Conservation (phyloP, 2,888 invertebrate species). For the Yponomeuta sedellus region DNA sequence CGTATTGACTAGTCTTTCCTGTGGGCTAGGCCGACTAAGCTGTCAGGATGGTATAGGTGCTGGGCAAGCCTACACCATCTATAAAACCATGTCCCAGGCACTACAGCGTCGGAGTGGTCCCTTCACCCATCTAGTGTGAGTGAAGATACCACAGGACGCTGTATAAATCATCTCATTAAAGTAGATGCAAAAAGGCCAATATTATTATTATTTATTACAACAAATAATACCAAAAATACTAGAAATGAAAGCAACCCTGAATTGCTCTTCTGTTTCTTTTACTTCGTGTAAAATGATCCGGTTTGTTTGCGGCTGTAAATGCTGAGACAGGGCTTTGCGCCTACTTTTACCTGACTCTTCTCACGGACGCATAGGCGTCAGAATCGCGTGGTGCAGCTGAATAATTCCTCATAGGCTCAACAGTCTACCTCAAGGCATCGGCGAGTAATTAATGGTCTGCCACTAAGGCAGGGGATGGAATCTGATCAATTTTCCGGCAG, state of each 20-base stretch:
- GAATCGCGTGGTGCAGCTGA: not conserved
- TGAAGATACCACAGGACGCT: too few relatives aligned
- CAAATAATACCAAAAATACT: too few relatives aligned
- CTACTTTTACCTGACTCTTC: not conserved
- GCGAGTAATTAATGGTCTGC: conserved; percentile 67
- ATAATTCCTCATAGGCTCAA: conserved; percentile 7
- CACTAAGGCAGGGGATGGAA: conserved; percentile 56
- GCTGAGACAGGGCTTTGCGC: not conserved
- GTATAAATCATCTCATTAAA: too few relatives aligned
- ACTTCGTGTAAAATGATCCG: conserved; percentile 40
- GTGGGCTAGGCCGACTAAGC: too few relatives aligned
- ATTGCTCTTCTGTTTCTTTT: not conserved
- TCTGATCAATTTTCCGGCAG: conserved; percentile 67
- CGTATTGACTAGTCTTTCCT: too few relatives aligned
- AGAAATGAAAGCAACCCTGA: not conserved
- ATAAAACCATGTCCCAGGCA: too few relatives aligned
- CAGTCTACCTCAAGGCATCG: conserved; percentile 39
- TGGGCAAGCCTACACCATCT: too few relatives aligned
- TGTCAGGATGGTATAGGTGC: too few relatives aligned
- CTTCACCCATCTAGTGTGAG: too few relatives aligned
- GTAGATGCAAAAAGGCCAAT: too few relatives aligned
- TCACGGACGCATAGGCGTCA: not conserved
- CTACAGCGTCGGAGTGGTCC: too few relatives aligned
- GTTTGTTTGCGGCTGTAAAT: conserved; percentile 71
- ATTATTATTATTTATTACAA: too few relatives aligned